Evolutionary conservation across 2,113 vertebrate species (phyloP).

Genomic region (Archilochus colubris): DNA sequence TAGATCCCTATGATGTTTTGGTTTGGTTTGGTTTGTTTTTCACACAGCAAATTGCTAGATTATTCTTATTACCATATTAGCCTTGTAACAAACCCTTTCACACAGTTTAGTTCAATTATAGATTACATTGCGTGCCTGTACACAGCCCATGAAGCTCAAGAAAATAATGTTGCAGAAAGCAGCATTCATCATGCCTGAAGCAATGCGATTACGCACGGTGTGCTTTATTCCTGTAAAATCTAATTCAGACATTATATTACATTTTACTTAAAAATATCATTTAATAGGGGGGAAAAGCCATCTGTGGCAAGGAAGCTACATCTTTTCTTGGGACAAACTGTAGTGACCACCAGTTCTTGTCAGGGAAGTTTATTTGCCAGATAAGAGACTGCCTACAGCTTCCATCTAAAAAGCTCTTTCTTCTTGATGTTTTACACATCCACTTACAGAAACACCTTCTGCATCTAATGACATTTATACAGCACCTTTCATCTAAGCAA

Average conservation of each 20-base stretch:
- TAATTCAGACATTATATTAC: constrained; percentile 36
- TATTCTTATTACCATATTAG: constrained; percentile 43
- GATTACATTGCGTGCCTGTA: neutral
- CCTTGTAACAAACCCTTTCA: constrained; percentile 39
- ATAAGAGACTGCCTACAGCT: neutral
- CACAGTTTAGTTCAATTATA: constrained; percentile 41
- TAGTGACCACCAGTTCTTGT: neutral
- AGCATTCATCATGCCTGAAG: constrained; percentile 12
- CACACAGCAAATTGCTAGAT: neutral
- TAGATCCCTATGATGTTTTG: neutral
- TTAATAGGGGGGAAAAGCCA: neutral
- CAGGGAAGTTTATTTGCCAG: constrained; percentile 22
- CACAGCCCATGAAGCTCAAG: neutral
- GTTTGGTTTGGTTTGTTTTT: too few relatives aligned
- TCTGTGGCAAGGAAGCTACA: neutral
- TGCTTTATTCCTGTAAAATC: constrained; percentile 5
- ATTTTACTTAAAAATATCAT: constrained; percentile 38
- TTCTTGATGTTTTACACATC: neutral
- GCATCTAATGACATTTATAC: neutral
- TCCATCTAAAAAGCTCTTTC: neutral
- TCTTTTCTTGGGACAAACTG: neutral
- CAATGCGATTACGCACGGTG: neutral
- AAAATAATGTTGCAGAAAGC: constrained; percentile 38
- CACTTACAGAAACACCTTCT: neutral
- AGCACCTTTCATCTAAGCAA: neutral